Base-by-base conservation (phyloP, 1,140 invertebrate genomes). In the Aphaenogaster floridana region DNA sequence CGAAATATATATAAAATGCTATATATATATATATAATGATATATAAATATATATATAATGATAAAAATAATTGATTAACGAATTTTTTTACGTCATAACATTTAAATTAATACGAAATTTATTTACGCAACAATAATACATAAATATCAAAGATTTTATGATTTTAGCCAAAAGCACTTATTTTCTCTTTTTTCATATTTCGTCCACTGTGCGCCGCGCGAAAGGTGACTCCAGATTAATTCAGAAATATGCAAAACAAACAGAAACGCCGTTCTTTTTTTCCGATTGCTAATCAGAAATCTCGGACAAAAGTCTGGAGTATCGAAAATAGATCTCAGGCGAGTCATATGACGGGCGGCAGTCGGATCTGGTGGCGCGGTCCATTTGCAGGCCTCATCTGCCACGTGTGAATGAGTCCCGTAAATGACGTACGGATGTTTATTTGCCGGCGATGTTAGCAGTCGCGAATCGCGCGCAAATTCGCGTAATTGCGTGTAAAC, bases 401-500 rank as follows among this genome's bases (percentile, higher is more conserved):
- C 45, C 28, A n/a, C n/a, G 28, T 63, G 80, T 45, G 57, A 84
- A 84, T 84, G 52, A 84, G 80, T 84, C 80, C 69, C 69, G 80
- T 61, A 84, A 84, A 84, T 84, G 80, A 84, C 80, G 69, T 72
- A 28, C 42, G 54, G 69, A 63, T 84, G 52, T 84, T 84, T 84
- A 48, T 84, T 84, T 84, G 69, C 45, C n/a, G 7, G 7, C 54
- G 34, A 61, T 7, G n/a, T 84, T 84, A 84, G 69, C 69, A 36
- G 13, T 9, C n/a, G 54, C 68, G 54, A 74, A 72, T 72, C 39
- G 64, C 21, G 39, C 50, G 66, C 17, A 83, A 83, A 84, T 36
- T 61, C 42, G 34, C 69, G 54, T 84, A 84, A 84, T 84, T 84
- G 42, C n/a, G 45, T 63, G 69, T 28, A 84, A 84, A 84, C 68